These are phyloP conservation scores for Cheilosia urbana DNA, from an alignment of 2,888 invertebrate genomes.

Conservation along the genomic window DNA sequence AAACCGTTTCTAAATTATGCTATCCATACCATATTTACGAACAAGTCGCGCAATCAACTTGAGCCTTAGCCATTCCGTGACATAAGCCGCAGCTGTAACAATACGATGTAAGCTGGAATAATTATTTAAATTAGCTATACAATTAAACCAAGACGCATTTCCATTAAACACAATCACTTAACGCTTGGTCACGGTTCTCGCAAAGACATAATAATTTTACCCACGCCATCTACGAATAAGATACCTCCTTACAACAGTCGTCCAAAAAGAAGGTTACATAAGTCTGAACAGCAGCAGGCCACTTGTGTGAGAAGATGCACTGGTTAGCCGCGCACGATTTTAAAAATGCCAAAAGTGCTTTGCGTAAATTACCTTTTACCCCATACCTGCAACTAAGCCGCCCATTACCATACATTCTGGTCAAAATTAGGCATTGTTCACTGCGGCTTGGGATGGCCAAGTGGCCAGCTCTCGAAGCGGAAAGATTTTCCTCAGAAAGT, in stretches of 20 bases:
- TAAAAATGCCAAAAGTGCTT: slow-evolving; percentile 55
- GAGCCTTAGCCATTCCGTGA: slow-evolving; percentile 25
- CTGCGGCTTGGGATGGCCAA: slow-evolving; percentile 13
- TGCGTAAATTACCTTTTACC: slow-evolving; percentile 53
- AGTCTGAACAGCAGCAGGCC: slow-evolving; percentile 9
- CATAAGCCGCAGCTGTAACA: slow-evolving; percentile 52
- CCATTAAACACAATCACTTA: slow-evolving; percentile 71
- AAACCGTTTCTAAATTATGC: slow-evolving; percentile 15
- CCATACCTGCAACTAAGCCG: slow-evolving; percentile 20
- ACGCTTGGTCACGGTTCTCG: slow-evolving; percentile 72
- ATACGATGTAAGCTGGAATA: slow-evolving; percentile 49
- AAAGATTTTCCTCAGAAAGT: slow-evolving; percentile 45
- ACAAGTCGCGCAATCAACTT: slow-evolving; percentile 24
- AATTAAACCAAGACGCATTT: slow-evolving; percentile 71
- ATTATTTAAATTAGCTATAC: slow-evolving; percentile 70
- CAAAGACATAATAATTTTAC: slow-evolving; percentile 60
- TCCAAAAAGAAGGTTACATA: slow-evolving; percentile 37
- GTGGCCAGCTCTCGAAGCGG: slow-evolving; percentile 24
- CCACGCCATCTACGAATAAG: slow-evolving; percentile 53
- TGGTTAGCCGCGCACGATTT: slow-evolving; percentile 20
- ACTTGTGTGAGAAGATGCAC: slow-evolving; percentile 47
- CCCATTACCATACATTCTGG: slow-evolving; percentile 40
- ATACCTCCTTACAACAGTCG: slow-evolving; percentile 16
- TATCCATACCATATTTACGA: slow-evolving; percentile 5
- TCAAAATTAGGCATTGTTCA: slow-evolving; percentile 39